Base-by-base conservation (phyloP, 2,888 invertebrate genomes). In the Acanthopleura granulata region DNA sequence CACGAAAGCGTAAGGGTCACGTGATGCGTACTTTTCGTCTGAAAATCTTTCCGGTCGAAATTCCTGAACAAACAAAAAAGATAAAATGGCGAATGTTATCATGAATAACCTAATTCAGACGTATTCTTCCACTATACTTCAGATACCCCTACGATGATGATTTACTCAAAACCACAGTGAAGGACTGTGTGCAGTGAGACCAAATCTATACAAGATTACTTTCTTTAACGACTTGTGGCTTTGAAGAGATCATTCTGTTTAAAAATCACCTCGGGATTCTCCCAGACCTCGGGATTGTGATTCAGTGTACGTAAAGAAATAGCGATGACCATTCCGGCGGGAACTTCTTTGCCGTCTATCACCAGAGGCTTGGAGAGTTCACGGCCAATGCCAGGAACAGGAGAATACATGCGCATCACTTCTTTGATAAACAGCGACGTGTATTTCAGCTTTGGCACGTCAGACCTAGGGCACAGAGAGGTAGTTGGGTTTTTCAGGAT, bases 1-100 rank as follows among this genome's bases (percentile, higher is more conserved):
- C 1, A 80, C 69, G 57, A 76, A 81, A 14, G 80, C 74, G 69
- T 75, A 77, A 12, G 76, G 22, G 49, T 81, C 66, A 22, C 66
- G 66, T 6, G 27, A 27, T 27, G 22, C 1, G 14, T 12, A 66
- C 18, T 15, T 27, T 9, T 66, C 66, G 4, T 66, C 66, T 22
- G 66, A 22, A 27, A 66, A 66, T 25, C 66, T 66, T 25, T 66
- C 66, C 6, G 66, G 66, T 22, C 66, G 66, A 27, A 66, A 66
- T 27, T 66, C 66, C 66, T 66, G 22, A 16, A 25, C 6, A 27
- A 22, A 66, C 6, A 27, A 66, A 22, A n/a, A 6, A 6, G 4
- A 57, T 57, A 57, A 22, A 57, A 9, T n/a, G 12, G 12, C 57
- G 4, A 57, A 57, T 9, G 40, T 9, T 40, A 40, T 40, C 3